phyloP scores from a whole-genome alignment of 2,888 invertebrate genomes.

The Rhamphomyia laevipes region DNA sequence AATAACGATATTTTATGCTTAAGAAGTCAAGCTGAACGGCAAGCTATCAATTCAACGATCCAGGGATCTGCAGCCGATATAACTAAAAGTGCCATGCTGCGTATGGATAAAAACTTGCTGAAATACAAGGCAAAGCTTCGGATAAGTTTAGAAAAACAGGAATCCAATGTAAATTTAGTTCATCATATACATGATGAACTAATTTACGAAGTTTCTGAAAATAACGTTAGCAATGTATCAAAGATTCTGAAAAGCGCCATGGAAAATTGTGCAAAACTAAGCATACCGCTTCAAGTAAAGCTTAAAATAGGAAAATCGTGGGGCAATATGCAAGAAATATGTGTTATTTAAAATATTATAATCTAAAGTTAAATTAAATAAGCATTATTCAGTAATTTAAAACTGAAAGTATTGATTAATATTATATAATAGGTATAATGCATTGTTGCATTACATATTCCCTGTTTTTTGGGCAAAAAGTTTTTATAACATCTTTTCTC shows the following conservation, averaged over 20 bases:
- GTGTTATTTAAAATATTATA: too few species aligned
- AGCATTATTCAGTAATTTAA: too few species aligned
- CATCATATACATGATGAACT: constrained; percentile 95
- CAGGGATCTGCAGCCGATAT: constrained; percentile 97
- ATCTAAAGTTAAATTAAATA: too few species aligned
- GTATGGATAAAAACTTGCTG: constrained; percentile 50
- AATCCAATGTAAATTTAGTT: constrained; percentile 50
- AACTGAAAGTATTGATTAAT: too few species aligned
- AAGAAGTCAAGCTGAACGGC: constrained; percentile 80
- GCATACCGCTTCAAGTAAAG: constrained; percentile 80
- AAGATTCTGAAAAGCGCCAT: constrained; percentile 60
- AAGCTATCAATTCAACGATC: constrained; percentile 89
- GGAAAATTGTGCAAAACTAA: constrained; percentile 62
- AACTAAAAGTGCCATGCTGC: constrained; percentile 79
- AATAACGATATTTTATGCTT: constrained; percentile 46
- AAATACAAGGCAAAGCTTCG: constrained; percentile 32
- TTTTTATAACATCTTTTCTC: too few species aligned
- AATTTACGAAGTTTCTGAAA: constrained; percentile 70
- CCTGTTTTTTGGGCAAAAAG: too few species aligned
- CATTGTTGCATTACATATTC: too few species aligned
- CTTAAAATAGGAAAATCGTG: constrained; percentile 70
- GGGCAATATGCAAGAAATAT: constrained; percentile 43
- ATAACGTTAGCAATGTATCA: constrained; percentile 45
- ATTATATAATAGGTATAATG: too few species aligned
- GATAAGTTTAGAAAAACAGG: constrained; percentile 11